phyloP scores from a whole-genome alignment of 2,797 vertebrate species.

The Orestias chungarensis region DNA sequence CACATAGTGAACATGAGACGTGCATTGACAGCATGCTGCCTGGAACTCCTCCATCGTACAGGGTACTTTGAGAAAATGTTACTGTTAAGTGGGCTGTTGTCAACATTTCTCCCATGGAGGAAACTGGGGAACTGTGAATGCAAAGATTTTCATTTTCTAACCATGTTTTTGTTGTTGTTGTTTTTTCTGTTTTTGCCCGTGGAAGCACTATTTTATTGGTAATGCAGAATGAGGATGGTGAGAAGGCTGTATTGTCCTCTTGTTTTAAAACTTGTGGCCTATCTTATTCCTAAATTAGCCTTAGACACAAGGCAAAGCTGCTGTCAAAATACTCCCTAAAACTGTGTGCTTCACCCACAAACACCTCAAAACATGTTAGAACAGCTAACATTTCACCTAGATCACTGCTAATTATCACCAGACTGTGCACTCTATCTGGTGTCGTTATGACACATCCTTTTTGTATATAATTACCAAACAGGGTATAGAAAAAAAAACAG shows the following conservation, averaged over 20 bases:
- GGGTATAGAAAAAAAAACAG: slow-evolving; percentile 21
- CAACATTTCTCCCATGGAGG: slow-evolving; percentile 4
- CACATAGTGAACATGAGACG: slow-evolving; percentile 54
- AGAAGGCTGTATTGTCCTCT: slow-evolving; percentile 31
- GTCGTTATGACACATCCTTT: slow-evolving; percentile 50
- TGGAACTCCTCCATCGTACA: slow-evolving; percentile 25
- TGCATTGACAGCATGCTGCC: slow-evolving; percentile 39
- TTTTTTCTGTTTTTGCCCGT: slow-evolving; percentile 20
- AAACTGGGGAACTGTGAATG: slow-evolving; percentile 27
- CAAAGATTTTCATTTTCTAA: slow-evolving; percentile 14
- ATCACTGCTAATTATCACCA: slow-evolving; percentile 77
- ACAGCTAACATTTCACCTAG: slow-evolving; percentile 69
- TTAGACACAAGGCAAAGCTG: slow-evolving; percentile 63
- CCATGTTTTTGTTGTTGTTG: too few species aligned
- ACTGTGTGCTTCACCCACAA: slow-evolving; percentile 59
- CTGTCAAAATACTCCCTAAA: slow-evolving; percentile 64
- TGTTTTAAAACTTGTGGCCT: slow-evolving; percentile 48
- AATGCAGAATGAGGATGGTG: neutral
- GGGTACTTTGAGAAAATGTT: slow-evolving; percentile 26
- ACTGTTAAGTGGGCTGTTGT: slow-evolving; percentile 12
- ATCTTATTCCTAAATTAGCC: slow-evolving; percentile 63
- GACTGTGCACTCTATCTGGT: slow-evolving; percentile 57
- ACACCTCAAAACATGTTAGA: slow-evolving; percentile 53
- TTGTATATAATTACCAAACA: slow-evolving; percentile 45
- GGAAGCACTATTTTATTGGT: neutral